Conservation (phyloP, 2,888 invertebrate genomes). For the Aporophyla nigra region DNA sequence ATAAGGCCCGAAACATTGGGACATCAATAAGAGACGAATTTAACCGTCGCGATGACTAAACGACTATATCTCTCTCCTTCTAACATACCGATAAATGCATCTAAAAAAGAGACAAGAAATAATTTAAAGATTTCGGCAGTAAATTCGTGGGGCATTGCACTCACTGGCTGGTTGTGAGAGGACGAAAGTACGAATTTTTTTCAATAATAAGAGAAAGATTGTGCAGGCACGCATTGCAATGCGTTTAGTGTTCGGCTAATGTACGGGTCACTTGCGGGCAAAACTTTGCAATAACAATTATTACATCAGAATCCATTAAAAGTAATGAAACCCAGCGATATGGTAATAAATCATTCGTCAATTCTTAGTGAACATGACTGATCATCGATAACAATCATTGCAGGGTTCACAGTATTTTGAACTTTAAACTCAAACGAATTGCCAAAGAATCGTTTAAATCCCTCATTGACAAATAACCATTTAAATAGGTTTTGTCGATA, state of each 20-base stretch:
- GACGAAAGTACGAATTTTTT: conserved; percentile 89
- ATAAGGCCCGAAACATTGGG: conserved; percentile 86
- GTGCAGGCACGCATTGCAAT: conserved; percentile 68
- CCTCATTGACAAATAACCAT: too few species aligned
- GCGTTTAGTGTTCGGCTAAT: conserved; percentile 60
- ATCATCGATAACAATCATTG: conserved; percentile 3
- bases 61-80: conserved; percentile 75
- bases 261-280: conserved; percentile 52
- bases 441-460: background rate
- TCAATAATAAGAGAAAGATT: conserved; percentile 84
- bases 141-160: conserved; percentile 87
- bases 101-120: conserved; percentile 79
- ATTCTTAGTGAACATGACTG: conserved; percentile 20
- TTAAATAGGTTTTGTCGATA: background rate
- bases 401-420: conserved; percentile 20
- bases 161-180: conserved; percentile 87
- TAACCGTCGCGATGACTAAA: conserved; percentile 80
- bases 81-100: conserved; percentile 63
- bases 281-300: conserved; percentile 31
- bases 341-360: conserved; percentile 33
- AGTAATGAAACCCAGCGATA: conserved; percentile 34
- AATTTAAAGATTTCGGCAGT: conserved; percentile 87
- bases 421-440: conserved; percentile 9
- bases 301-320: conserved; percentile 39
- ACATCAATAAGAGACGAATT: conserved; percentile 82